Conservation (phyloP, 2,797 vertebrate species). For the Lycodopsis pacificus region DNA sequence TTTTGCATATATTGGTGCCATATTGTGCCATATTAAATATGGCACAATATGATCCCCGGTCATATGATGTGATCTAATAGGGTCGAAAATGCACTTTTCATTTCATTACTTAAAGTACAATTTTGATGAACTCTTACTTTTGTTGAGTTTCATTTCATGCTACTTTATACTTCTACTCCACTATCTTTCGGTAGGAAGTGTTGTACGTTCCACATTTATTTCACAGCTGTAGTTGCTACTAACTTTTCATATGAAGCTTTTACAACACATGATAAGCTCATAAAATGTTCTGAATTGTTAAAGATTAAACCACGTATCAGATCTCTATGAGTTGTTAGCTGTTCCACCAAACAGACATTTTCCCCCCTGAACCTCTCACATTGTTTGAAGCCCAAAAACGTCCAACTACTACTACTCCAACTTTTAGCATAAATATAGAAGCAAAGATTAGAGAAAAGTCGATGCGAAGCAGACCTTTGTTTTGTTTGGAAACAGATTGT, state of each 20-base stretch:
- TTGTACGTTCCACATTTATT: not conserved
- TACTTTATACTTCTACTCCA: not conserved
- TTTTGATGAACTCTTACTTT: not conserved
- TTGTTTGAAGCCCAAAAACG: not conserved
- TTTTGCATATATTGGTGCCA: no score
- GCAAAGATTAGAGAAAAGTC: not conserved
- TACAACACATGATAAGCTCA: no score
- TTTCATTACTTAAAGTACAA: not conserved
- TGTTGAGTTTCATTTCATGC: not conserved
- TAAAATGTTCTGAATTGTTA: not conserved
- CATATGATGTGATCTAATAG: no score
- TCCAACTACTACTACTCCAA: not conserved
- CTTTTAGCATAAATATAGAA: not conserved
- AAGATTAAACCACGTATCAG: not conserved
- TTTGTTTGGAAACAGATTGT: slow-evolving; percentile 8
- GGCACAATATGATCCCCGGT: no score
- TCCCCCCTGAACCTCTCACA: not conserved
- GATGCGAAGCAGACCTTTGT: not conserved
- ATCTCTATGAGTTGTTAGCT: no score
- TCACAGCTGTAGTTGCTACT: no score
- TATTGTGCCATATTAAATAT: no score
- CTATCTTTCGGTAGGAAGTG: not conserved
- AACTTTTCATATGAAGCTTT: no score
- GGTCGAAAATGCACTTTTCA: no score
- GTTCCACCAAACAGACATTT: not conserved